These are phyloP conservation scores for Oncorhynchus mykiss DNA, from an alignment of 2,113 vertebrate genomes.

Conservation along the genomic window DNA sequence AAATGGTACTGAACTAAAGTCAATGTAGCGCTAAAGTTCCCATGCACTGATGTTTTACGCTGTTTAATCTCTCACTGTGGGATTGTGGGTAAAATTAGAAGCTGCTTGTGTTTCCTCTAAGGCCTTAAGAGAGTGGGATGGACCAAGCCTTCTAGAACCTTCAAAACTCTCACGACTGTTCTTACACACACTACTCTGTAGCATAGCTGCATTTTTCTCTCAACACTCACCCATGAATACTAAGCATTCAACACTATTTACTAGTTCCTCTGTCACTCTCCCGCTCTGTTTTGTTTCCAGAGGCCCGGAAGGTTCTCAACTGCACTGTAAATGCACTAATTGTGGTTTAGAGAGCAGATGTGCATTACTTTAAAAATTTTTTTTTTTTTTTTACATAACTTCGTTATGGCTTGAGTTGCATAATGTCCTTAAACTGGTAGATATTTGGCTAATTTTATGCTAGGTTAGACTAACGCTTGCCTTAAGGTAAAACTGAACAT, in stretches of 20 bases:
- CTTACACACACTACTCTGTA: slow-evolving; percentile 12
- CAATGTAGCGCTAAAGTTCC: slow-evolving; percentile 23
- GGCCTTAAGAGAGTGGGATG: slow-evolving; percentile 53
- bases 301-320: slow-evolving; percentile 15
- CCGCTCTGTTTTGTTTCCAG: not conserved
- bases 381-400: too few species aligned
- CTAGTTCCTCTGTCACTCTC: not conserved
- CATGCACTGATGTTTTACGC: not conserved
- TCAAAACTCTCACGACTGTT: slow-evolving; percentile 33
- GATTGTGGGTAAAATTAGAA: slow-evolving; percentile 11
- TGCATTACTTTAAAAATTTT: too few species aligned
- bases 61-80: slow-evolving; percentile 8
- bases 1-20: slow-evolving; percentile 15
- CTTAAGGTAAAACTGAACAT: slow-evolving; percentile 42
- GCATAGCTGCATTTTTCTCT: not conserved
- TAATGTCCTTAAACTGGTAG: slow-evolving; percentile 49
- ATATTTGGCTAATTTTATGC: slow-evolving; percentile 31
- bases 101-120: slow-evolving; percentile 28
- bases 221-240: not conserved
- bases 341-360: slow-evolving; percentile 27
- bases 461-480: slow-evolving; percentile 55
- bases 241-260: not conserved
- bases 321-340: slow-evolving; percentile 49
- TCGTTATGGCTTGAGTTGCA: slow-evolving; percentile 16
- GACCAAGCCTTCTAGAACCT: slow-evolving; percentile 34